These are phyloP conservation scores for Volucella inanis DNA, from an alignment of 2,888 invertebrate genomes.

Conservation along the genomic window DNA sequence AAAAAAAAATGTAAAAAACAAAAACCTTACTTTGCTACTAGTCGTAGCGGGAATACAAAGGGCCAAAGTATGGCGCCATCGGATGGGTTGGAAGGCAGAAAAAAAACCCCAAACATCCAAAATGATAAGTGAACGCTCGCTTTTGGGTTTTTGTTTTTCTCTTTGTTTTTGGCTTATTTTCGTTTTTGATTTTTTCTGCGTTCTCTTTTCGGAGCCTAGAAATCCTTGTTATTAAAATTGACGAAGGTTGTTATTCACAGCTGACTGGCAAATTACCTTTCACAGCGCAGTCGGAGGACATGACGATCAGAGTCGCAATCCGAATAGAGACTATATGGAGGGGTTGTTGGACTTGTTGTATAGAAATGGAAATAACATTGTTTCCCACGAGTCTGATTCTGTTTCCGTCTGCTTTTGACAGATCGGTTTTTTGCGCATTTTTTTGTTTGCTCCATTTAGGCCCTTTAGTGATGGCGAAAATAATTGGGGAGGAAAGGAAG, in stretches of 20 bases:
- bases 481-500: conserved; percentile 1
- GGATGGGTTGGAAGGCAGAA: background rate
- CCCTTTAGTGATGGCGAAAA: too few species aligned
- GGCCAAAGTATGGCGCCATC: too few species aligned
- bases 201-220: conserved; percentile 52
- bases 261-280: conserved; percentile 61
- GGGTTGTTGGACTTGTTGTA: background rate
- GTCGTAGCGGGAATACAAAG: conserved; percentile 15
- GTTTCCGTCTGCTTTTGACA: conserved; percentile 37
- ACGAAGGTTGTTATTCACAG: conserved; percentile 69
- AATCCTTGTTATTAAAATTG: conserved; percentile 67
- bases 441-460: too few species aligned
- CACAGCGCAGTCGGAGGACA: background rate
- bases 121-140: conserved; percentile 57
- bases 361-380: background rate
- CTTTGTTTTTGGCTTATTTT: too few species aligned
- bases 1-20: background rate
- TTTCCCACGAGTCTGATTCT: conserved; percentile 4
- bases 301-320: background rate
- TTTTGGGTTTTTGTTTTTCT: background rate
- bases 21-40: conserved; percentile 33
- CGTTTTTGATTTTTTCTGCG: conserved; percentile 37
- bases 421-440: background rate
- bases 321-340: too few species aligned
- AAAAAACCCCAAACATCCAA: conserved; percentile 43